Conservation (phyloP, 2,797 vertebrate genomes). For the Manis javanica region DNA sequence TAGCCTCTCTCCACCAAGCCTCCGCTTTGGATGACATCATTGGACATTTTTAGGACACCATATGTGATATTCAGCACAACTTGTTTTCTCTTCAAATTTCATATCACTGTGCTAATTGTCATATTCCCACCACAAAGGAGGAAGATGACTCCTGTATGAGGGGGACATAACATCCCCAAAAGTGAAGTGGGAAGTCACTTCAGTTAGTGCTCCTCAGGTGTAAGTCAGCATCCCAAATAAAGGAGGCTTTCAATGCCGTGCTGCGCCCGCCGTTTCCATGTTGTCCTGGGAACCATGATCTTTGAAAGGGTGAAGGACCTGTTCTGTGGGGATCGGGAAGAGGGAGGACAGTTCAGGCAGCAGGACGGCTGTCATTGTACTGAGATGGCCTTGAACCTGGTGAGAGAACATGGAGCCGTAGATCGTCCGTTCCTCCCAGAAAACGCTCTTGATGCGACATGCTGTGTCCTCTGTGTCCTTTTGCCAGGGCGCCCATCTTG, state of each 20-base stretch:
- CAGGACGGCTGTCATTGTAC: not conserved
- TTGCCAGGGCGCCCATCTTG: not conserved
- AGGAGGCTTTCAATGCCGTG: not conserved
- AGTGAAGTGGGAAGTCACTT: not conserved
- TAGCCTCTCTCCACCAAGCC: not conserved
- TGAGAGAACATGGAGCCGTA: not conserved
- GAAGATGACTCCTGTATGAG: not conserved
- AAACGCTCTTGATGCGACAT: not conserved
- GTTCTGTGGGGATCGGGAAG: not conserved
- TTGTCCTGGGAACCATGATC: not conserved
- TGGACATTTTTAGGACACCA: slow-evolving; percentile 83
- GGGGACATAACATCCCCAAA: not conserved
- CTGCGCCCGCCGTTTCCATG: not conserved
- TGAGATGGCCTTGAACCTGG: not conserved
- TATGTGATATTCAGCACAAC: slow-evolving; percentile 75
- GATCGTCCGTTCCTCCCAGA: not conserved
- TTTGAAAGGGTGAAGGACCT: not conserved
- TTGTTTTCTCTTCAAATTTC: slow-evolving; percentile 69
- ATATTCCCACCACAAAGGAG: not conserved
- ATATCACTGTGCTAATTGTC: slow-evolving; percentile 52
- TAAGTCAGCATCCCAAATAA: not conserved
- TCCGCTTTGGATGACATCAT: slow-evolving; percentile 73
- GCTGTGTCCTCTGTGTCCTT: not conserved
- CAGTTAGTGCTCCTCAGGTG: not conserved
- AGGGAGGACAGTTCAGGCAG: not conserved